A percentile compares a stretch with the other conserved stretches of the same genome.
These are phyloP conservation scores for Acanthosepion pharaonis DNA, from an alignment of 2,888 invertebrate species.

Conservation along the genomic window DNA sequence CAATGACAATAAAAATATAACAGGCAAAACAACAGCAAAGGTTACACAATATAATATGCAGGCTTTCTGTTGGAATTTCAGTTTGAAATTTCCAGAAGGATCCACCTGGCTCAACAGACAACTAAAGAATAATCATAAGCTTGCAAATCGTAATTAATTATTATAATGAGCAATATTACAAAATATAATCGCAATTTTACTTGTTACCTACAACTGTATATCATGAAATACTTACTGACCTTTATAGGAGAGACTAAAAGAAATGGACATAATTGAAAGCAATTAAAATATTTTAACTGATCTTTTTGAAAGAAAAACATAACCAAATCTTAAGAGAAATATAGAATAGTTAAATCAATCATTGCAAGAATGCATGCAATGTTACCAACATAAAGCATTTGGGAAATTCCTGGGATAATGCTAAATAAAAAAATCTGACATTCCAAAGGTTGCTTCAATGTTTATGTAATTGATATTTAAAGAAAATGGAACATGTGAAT, in stretches of 20 bases:
- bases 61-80: too few species aligned
- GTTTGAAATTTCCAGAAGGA: too few species aligned
- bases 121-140: too few species aligned
- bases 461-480: neutral
- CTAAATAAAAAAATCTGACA: neutral
- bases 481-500: neutral
- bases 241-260: too few species aligned
- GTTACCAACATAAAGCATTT: neutral
- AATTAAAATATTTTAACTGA: constrained; percentile 6
- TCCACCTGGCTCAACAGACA: too few species aligned
- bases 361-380: constrained; percentile 21
- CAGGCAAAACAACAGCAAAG: too few species aligned
- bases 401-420: neutral
- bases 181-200: neutral
- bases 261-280: neutral
- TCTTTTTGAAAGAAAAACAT: neutral
- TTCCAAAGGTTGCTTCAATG: neutral
- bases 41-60: too few species aligned
- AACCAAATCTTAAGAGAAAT: neutral
- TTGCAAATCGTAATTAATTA: too few species aligned
- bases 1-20: too few species aligned
- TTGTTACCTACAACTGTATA: neutral
- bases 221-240: neutral
- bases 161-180: too few species aligned
- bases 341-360: neutral